phyloP scores from a whole-genome alignment of 2,888 invertebrate genomes.

The Drosophila borborema region DNA sequence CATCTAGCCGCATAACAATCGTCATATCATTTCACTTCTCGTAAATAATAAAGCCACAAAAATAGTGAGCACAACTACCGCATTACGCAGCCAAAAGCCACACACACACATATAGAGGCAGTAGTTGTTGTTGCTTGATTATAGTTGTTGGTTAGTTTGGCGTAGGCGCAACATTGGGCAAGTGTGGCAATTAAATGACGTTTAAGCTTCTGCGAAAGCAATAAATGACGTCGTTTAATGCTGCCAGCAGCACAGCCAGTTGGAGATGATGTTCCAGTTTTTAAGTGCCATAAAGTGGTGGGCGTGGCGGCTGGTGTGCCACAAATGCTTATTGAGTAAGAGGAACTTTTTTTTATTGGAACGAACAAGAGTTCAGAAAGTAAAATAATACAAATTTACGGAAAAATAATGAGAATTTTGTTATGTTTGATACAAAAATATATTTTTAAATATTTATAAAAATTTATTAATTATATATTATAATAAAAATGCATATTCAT shows the following conservation, averaged over 20 bases:
- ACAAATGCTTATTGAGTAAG: background rate
- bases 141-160: constrained; percentile 40
- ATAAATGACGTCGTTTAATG: constrained; percentile 17
- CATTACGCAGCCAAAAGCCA: constrained; percentile 53
- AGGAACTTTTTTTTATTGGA: background rate
- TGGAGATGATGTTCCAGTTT: background rate
- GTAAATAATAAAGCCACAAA: constrained; percentile 38
- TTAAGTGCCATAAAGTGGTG: background rate
- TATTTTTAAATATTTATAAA: no score
- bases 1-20: constrained; percentile 27
- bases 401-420: no score
- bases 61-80: constrained; percentile 55
- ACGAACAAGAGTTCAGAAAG: background rate
- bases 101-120: constrained; percentile 10
- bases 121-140: constrained; percentile 42
- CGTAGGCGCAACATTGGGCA: constrained; percentile 59
- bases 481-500: no score
- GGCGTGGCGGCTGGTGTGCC: background rate
- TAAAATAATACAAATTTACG: no score
- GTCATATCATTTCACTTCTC: constrained; percentile 34
- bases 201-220: constrained; percentile 20
- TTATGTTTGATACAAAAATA: no score
- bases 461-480: no score
- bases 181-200: constrained; percentile 62
- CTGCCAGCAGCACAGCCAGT: no score